Conservation (phyloP, 2,797 vertebrate species). For the Argentina silus region DNA sequence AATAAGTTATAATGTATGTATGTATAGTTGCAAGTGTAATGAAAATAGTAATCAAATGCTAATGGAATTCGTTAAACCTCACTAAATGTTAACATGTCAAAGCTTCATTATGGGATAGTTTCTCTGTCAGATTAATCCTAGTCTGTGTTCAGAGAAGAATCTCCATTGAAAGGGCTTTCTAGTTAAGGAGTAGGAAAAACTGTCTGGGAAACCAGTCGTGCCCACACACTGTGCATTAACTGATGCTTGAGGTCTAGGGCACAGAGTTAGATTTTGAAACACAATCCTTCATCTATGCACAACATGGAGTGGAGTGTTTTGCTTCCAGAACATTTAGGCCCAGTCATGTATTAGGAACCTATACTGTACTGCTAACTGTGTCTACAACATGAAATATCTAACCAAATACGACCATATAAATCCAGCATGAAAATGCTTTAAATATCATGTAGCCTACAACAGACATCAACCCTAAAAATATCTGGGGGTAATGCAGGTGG, state of each 20-base stretch:
- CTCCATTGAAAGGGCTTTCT: too few species aligned
- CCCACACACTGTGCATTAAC: slow-evolving; percentile 26
- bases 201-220: too few species aligned
- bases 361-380: slow-evolving; percentile 25
- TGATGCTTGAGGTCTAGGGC: slow-evolving; percentile 31
- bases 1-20: neutral
- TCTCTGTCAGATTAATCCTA: neutral
- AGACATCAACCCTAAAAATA: slow-evolving; percentile 10
- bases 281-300: slow-evolving; percentile 31
- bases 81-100: slow-evolving; percentile 11
- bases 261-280: slow-evolving; percentile 10
- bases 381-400: slow-evolving; percentile 48
- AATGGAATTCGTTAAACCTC: neutral
- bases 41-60: neutral
- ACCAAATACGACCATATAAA: slow-evolving; percentile 30
- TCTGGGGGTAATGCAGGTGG: neutral
- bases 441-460: slow-evolving; percentile 18
- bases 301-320: slow-evolving; percentile 30
- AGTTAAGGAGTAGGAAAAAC: too few species aligned
- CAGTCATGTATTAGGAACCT: slow-evolving; percentile 18
- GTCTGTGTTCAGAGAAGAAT: neutral
- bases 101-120: too few species aligned
- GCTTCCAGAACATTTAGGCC: slow-evolving; percentile 31
- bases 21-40: neutral
- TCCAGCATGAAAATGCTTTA: slow-evolving; percentile 52